Conservation (phyloP, 2,797 vertebrate genomes). For the Alcedo atthis region DNA sequence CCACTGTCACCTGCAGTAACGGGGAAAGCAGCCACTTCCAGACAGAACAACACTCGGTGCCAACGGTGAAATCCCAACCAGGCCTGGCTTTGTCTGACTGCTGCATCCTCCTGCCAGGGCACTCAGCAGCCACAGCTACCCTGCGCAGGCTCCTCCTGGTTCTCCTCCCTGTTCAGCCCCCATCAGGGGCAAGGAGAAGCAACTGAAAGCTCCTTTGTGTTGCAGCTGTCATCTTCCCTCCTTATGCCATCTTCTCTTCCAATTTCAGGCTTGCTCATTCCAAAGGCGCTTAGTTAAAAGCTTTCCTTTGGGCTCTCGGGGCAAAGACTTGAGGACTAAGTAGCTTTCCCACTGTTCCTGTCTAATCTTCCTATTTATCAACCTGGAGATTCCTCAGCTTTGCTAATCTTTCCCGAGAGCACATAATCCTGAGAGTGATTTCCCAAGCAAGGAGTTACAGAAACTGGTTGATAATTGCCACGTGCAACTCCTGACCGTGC, state of each 20-base stretch:
- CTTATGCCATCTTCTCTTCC: constrained; percentile 39
- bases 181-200: neutral
- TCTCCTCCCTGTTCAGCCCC: neutral
- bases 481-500: constrained; percentile 53
- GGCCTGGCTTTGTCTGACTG: rapidly evolving
- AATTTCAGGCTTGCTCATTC: constrained; percentile 35
- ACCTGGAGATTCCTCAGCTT: constrained; percentile 45
- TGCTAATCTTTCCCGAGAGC: constrained; percentile 51
- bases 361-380: constrained; percentile 68
- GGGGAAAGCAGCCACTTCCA: neutral
- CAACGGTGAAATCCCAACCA: neutral
- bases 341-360: constrained; percentile 37
- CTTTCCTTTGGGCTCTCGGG: constrained; percentile 6
- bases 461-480: constrained; percentile 57
- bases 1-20: neutral
- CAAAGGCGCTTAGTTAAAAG: constrained; percentile 57
- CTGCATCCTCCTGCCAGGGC: neutral
- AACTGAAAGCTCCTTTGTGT: constrained; percentile 46
- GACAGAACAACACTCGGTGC: too few relatives aligned
- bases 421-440: constrained; percentile 48
- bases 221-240: constrained; percentile 58
- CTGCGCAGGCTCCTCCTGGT: neutral
- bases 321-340: constrained; percentile 44
- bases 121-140: neutral
- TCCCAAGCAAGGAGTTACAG: constrained; percentile 58